phyloP scores from a whole-genome alignment of 2,888 invertebrate genomes.

The Chrysolina haemoptera region DNA sequence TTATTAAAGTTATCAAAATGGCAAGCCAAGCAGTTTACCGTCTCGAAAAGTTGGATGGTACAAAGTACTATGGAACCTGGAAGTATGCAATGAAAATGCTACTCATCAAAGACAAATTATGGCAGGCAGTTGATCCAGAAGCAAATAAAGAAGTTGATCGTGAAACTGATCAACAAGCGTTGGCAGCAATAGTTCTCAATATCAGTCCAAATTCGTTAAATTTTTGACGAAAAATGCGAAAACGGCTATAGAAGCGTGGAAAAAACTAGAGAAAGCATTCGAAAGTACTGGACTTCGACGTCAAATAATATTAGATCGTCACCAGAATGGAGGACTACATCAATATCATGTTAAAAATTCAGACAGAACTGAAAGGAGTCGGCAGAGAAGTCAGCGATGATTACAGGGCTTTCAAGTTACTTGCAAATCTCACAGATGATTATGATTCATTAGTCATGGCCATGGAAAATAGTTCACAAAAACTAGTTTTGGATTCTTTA shows the following conservation, averaged over 20 bases:
- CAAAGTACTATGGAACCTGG: too few relatives aligned
- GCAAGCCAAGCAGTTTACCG: too few relatives aligned
- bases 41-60: too few relatives aligned
- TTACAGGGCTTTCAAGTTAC: neutral
- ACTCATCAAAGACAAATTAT: too few relatives aligned
- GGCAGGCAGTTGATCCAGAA: too few relatives aligned
- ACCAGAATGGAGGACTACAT: neutral
- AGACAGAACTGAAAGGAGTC: neutral
- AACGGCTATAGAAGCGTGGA: neutral
- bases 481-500: neutral
- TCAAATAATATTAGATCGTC: neutral
- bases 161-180: neutral
- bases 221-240: neutral
- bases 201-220: neutral
- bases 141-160: neutral
- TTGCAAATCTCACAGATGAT: constrained; percentile 1
- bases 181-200: neutral
- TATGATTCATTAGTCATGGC: neutral
- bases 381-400: constrained; percentile 1
- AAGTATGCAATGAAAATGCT: too few relatives aligned
- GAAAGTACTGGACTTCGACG: neutral
- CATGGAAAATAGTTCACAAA: neutral
- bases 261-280: neutral
- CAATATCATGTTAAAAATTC: neutral
- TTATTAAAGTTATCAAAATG: too few relatives aligned